Evolutionary conservation across 2,888 invertebrate genomes (phyloP).

Genomic region (Thera britannica): DNA sequence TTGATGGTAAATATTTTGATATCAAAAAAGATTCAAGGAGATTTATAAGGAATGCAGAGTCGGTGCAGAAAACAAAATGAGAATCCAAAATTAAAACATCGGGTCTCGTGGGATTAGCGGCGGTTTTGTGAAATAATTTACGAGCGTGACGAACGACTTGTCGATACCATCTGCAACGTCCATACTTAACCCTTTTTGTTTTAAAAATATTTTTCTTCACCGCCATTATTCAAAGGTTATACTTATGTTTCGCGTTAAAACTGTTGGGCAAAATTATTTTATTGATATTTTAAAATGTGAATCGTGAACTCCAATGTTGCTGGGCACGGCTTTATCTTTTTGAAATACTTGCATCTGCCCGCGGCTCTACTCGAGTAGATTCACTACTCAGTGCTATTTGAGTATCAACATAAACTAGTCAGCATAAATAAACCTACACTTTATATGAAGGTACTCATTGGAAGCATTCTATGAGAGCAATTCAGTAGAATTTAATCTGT

Average conservation of each 20-base stretch:
- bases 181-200: constrained; percentile 82
- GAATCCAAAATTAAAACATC: constrained; percentile 81
- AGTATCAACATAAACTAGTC: no score
- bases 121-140: constrained; percentile 83
- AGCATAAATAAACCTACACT: no score
- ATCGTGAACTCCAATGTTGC: constrained; percentile 67
- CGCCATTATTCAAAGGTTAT: constrained; percentile 83
- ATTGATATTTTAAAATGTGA: constrained; percentile 76
- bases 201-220: constrained; percentile 73
- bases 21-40: constrained; percentile 64
- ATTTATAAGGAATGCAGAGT: constrained; percentile 70
- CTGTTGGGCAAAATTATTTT: constrained; percentile 73
- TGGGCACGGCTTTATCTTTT: constrained; percentile 69
- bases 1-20: constrained; percentile 63
- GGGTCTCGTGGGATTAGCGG: constrained; percentile 77
- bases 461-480: no score
- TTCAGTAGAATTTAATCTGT: background rate
- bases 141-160: constrained; percentile 82
- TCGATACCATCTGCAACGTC: constrained; percentile 80
- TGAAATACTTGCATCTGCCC: constrained; percentile 46
- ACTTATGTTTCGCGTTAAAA: constrained; percentile 72
- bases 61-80: constrained; percentile 66
- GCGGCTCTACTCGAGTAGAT: background rate
- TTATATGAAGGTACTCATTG: no score
- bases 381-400: no score